Evolutionary conservation across 2,888 invertebrate genomes (phyloP).

Genomic region (Amblyjoppa proteus): DNA sequence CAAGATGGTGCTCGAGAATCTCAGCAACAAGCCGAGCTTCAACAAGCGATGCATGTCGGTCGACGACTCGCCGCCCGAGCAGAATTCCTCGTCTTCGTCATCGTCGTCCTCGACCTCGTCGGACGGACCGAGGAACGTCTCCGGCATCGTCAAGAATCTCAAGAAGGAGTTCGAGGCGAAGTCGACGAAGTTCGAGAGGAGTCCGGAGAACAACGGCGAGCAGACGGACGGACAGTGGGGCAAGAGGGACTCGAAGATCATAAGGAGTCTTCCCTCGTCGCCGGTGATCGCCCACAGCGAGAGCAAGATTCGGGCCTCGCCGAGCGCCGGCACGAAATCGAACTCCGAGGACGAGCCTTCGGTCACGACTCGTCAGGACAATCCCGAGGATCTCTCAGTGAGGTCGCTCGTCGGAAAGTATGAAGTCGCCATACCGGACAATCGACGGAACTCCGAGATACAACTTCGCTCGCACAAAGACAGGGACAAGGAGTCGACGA

Average conservation of each 20-base stretch:
- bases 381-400: conserved; percentile 89
- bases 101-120: conserved; percentile 69
- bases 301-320: conserved; percentile 79
- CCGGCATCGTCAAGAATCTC: conserved; percentile 93
- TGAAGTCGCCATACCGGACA: conserved; percentile 86
- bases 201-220: conserved; percentile 70
- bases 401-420: conserved; percentile 92
- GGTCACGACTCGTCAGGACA: conserved; percentile 72
- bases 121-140: conserved; percentile 84
- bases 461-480: conserved; percentile 78
- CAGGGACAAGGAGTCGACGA: conserved; percentile 71
- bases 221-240: conserved; percentile 74
- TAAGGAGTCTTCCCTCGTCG: conserved; percentile 85
- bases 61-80: conserved; percentile 81
- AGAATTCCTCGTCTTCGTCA: conserved; percentile 60
- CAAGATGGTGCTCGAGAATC: conserved; percentile 86
- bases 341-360: conserved; percentile 37
- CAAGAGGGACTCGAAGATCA: conserved; percentile 80
- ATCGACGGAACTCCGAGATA: conserved; percentile 76
- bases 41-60: conserved; percentile 80
- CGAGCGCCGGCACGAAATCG: conserved; percentile 60
- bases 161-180: conserved; percentile 96
- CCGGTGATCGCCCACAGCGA: conserved; percentile 88
- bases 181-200: conserved; percentile 83
- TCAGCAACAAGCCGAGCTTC: conserved; percentile 83